Evolutionary conservation across 2,888 invertebrate genomes (phyloP), one percentile per base, ranked within the genome.

Genomic region (Caenorhabditis parvicauda): DNA sequence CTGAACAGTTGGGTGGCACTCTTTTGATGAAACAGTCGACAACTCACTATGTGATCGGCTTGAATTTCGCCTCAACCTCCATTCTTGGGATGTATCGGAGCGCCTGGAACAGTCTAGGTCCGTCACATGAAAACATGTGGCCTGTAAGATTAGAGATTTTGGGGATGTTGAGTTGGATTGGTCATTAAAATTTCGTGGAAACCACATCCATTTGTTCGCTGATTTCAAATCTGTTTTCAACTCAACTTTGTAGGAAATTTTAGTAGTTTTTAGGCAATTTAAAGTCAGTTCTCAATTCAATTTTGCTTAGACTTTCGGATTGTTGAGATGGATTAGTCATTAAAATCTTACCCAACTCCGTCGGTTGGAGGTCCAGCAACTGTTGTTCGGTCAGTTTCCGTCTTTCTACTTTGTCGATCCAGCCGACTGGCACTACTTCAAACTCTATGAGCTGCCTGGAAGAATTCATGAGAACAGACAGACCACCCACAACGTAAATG

Each of bases 51-150:
- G 98, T 98, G 70, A 99, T 96, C 0, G 98, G 98, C 80, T 96
- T 94, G 7, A 98, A 84, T 27, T 84, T 87, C 0, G 91, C 88
- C 28, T 91, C 90, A 76, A 94, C 86, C 28, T 89, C 88, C 2
- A 99, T 82, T 1, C 87, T 78, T 0, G 98, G 98, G 76, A 98
- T 87, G 75, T 91, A 89, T 19, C 88, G 87, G 0, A 91, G 90
- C 71, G 89, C 91, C 72, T 88, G 88, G 81, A 91, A 90, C 0
- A 72, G 58, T 17, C 65, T 64, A 2, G 67, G 58, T 7, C 79
- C 79, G 38, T 81, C 72, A 32, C 65, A 65, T 24, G 70, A 60
- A 50, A 79, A 74, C 71, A 80, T 67, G 43, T 66, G 52, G 21
- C 64, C 70, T 70, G 43, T 29, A 68, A 59, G 2, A n/a, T 19